phyloP scores from a whole-genome alignment of 2,888 invertebrate species.

The Corythucha ciliata region DNA sequence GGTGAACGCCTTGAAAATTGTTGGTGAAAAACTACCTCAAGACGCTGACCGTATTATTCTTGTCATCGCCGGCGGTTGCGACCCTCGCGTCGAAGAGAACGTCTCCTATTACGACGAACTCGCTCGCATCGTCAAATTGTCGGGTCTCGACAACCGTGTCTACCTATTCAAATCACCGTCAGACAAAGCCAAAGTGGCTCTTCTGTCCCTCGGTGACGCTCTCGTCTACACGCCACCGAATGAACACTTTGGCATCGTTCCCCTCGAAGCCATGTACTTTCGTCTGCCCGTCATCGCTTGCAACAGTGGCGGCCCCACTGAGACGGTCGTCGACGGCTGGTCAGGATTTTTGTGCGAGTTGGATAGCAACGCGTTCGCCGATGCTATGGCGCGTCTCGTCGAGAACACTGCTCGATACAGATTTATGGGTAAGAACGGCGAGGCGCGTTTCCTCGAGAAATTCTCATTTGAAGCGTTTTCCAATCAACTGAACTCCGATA shows the following conservation, averaged over 20 bases:
- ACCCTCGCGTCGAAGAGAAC: constrained; percentile 78
- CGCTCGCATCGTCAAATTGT: constrained; percentile 51
- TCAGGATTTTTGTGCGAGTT: constrained; percentile 75
- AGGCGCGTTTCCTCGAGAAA: constrained; percentile 60
- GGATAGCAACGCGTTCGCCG: constrained; percentile 59
- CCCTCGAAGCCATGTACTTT: constrained; percentile 95
- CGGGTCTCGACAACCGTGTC: constrained; percentile 61
- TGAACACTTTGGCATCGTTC: constrained; percentile 99
- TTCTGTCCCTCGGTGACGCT: constrained; percentile 67
- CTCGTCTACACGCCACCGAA: constrained; percentile 91
- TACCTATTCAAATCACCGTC: constrained; percentile 79
- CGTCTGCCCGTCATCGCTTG: constrained; percentile 89
- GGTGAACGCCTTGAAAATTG: constrained; percentile 65
- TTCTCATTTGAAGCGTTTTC: constrained; percentile 80
- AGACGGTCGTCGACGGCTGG: constrained; percentile 71
- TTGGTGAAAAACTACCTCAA: constrained; percentile 45
- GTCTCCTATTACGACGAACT: constrained; percentile 74
- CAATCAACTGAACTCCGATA: constrained; percentile 51
- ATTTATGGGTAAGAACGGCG: constrained; percentile 65
- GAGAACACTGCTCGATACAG: constrained; percentile 49
- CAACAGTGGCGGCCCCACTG: constrained; percentile 90
- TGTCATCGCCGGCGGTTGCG: constrained; percentile 94
- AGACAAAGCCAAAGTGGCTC: constrained; percentile 70
- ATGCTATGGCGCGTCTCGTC: constrained; percentile 62
- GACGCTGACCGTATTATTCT: constrained; percentile 65